phyloP scores from a whole-genome alignment of 2,888 invertebrate genomes.

The Aphidoletes aphidimyza region DNA sequence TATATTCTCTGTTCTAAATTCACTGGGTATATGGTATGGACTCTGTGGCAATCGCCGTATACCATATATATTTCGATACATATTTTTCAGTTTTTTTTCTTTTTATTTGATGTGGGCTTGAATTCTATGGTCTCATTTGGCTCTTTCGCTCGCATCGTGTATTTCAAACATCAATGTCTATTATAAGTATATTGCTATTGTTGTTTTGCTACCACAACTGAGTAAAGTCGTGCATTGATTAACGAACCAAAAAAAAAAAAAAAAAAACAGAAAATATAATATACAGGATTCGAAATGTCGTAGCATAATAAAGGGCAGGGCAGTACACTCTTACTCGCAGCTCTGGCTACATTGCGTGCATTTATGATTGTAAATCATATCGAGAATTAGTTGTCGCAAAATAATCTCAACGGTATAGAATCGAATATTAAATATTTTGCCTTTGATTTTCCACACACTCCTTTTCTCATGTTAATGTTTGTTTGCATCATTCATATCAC shows the following conservation, averaged over 20 bases:
- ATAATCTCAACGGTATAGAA: too few species aligned
- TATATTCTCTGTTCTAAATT: constrained; percentile 23
- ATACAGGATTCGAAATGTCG: background rate
- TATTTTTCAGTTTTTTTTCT: too few species aligned
- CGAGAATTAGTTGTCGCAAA: too few species aligned
- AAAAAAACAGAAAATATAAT: background rate
- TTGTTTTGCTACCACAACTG: constrained; percentile 21
- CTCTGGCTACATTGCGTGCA: too few species aligned
- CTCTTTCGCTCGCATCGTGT: background rate
- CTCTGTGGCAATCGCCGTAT: background rate
- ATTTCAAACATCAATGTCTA: constrained; percentile 19
- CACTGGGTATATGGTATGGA: constrained; percentile 5
- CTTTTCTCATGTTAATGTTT: background rate
- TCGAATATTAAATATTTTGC: background rate
- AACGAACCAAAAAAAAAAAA: background rate
- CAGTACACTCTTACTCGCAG: background rate
- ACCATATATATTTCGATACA: background rate
- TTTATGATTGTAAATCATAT: too few species aligned
- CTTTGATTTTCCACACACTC: background rate
- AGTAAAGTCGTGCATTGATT: constrained; percentile 11
- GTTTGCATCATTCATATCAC: background rate
- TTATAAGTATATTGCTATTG: background rate
- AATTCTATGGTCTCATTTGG: background rate
- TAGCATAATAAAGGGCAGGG: constrained; percentile 9
- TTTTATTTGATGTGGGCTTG: constrained; percentile 18